Conservation (phyloP, 1,140 invertebrate species). For the Caerostris darwini region DNA sequence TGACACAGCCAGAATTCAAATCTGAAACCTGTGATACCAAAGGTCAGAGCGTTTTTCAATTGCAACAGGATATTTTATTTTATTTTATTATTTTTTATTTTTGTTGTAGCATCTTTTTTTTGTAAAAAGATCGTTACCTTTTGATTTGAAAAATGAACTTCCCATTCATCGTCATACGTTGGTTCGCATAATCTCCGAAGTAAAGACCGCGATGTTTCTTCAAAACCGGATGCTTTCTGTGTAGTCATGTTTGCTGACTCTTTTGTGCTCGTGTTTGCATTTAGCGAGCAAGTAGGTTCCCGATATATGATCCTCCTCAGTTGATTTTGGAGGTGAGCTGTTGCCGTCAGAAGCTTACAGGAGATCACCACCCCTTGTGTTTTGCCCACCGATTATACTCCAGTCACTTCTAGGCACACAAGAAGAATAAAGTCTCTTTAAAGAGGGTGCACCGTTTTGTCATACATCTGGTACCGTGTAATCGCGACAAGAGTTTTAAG, state of each 20-base stretch:
- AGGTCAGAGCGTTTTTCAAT: too few species aligned
- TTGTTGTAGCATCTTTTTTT: too few species aligned
- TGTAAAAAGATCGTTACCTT: too few species aligned
- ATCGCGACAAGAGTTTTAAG: not conserved
- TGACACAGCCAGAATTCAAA: too few species aligned
- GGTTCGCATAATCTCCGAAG: not conserved
- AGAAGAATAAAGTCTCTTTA: not conserved
- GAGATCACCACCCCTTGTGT: not conserved
- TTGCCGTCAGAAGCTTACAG: not conserved
- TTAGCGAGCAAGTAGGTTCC: not conserved
- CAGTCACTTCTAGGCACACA: not conserved
- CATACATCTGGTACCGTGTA: conserved; percentile 22
- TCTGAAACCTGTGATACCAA: too few species aligned
- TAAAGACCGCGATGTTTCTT: not conserved
- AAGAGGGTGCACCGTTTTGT: not conserved
- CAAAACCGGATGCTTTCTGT: not conserved
- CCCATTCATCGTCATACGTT: not conserved
- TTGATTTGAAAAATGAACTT: not conserved
- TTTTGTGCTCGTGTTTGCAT: not conserved
- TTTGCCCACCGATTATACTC: not conserved
- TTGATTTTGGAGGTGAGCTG: not conserved
- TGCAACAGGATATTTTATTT: too few species aligned
- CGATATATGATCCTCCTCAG: not conserved
- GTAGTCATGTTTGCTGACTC: not conserved
- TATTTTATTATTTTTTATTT: too few species aligned